Evolutionary conservation across 2,888 invertebrate species (phyloP).

Genomic region (Diachrysia chrysitis): DNA sequence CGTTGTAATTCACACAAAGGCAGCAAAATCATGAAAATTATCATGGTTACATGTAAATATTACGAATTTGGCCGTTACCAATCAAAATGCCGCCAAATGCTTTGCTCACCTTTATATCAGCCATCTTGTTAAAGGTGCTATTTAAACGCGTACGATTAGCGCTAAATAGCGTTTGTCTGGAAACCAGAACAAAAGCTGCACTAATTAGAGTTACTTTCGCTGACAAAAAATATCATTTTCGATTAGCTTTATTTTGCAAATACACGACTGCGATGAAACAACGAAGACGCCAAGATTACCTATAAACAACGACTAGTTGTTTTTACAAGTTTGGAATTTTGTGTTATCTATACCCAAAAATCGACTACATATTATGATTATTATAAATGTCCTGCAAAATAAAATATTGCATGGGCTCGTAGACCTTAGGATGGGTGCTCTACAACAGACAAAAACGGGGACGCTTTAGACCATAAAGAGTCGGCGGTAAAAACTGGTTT

Average conservation of each 20-base stretch:
- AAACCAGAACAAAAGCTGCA: constrained; percentile 68
- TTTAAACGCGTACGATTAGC: constrained; percentile 79
- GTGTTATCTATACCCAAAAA: constrained; percentile 27
- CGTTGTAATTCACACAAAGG: not conserved
- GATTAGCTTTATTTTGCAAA: constrained; percentile 63
- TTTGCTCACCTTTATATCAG: constrained; percentile 87
- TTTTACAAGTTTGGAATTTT: constrained; percentile 15
- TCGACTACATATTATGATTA: not conserved
- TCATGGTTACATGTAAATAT: constrained; percentile 51
- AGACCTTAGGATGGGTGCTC: too few species aligned
- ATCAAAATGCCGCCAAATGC: constrained; percentile 87
- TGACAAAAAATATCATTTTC: constrained; percentile 78
- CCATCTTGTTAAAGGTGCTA: constrained; percentile 82
- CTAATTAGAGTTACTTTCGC: constrained; percentile 66
- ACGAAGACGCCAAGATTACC: constrained; percentile 78
- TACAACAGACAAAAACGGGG: too few species aligned
- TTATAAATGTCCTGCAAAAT: too few species aligned
- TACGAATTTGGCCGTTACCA: constrained; percentile 78
- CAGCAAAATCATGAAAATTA: not conserved
- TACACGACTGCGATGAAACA: constrained; percentile 69
- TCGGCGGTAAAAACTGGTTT: too few species aligned
- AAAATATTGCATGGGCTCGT: too few species aligned
- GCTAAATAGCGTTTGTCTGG: constrained; percentile 74
- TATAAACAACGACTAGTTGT: constrained; percentile 69
- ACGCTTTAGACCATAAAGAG: too few species aligned